These are phyloP conservation scores for Atherinomorus stipes DNA, from an alignment of 2,113 vertebrate genomes.

Conservation along the genomic window DNA sequence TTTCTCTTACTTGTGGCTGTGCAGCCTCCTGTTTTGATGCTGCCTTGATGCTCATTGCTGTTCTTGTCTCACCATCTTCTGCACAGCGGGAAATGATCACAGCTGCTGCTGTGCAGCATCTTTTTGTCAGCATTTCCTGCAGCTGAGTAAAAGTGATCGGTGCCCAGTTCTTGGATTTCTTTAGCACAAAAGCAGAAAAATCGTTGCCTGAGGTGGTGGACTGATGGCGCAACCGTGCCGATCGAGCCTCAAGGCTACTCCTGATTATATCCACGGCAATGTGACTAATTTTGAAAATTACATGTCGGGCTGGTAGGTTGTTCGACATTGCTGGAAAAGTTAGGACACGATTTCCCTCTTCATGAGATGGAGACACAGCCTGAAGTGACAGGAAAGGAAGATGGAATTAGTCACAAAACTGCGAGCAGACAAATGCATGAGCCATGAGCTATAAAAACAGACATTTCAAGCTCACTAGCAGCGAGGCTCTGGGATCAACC, in stretches of 20 bases:
- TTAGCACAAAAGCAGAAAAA: constrained; percentile 19
- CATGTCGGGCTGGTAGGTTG: background rate
- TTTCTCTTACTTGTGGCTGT: constrained; percentile 1
- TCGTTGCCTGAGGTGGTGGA: background rate
- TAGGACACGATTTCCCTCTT: background rate
- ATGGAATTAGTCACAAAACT: constrained; percentile 11
- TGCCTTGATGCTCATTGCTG: background rate
- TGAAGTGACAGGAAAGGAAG: constrained; percentile 23
- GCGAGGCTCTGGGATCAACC: background rate
- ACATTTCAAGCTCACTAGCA: background rate
- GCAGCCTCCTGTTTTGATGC: background rate
- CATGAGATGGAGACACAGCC: constrained; percentile 21
- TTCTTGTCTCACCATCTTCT: background rate
- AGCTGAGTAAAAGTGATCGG: background rate
- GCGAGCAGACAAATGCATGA: constrained; percentile 8
- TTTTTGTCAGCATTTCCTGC: constrained; percentile 32
- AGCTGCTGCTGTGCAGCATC: background rate
- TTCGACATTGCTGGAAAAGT: background rate
- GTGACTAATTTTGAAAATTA: background rate
- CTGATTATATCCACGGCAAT: constrained; percentile 11
- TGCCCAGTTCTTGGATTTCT: constrained; percentile 24
- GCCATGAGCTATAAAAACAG: constrained; percentile 14
- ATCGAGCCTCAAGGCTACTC: background rate
- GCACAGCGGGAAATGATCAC: constrained; percentile 6
- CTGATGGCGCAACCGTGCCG: constrained; percentile 19